These are phyloP conservation scores for Ladona fulva DNA, from an alignment of 1,140 invertebrate species.

Conservation along the genomic window DNA sequence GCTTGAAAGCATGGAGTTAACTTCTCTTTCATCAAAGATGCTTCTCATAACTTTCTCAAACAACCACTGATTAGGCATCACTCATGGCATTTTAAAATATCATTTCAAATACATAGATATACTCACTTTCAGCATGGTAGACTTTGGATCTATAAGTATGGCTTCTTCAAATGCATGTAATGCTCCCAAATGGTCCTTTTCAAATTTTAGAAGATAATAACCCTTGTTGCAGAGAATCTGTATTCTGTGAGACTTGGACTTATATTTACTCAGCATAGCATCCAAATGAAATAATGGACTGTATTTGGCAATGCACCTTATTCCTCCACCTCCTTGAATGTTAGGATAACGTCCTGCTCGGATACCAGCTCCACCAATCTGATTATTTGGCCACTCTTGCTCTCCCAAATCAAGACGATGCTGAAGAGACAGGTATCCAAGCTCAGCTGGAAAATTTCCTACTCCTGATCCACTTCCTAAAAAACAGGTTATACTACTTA, in stretches of 20 bases:
- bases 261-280: not conserved
- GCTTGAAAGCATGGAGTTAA: too few relatives aligned
- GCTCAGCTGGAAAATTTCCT: not conserved
- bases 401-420: not conserved
- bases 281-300: not conserved
- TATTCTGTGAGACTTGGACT: not conserved
- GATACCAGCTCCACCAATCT: not conserved
- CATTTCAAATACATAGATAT: too few relatives aligned
- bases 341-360: not conserved
- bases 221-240: not conserved
- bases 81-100: too few relatives aligned
- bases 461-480: not conserved
- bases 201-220: not conserved
- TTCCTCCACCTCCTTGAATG: not conserved
- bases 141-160: not conserved
- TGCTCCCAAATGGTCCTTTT: not conserved
- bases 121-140: not conserved
- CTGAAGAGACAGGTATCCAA: not conserved
- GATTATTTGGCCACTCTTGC: not conserved
- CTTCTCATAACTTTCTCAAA: too few relatives aligned
- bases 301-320: not conserved
- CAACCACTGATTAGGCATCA: too few relatives aligned
- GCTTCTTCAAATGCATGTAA: not conserved
- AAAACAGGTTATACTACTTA: not conserved
- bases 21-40: too few relatives aligned